Base-by-base conservation (phyloP, 2,113 vertebrate species). In the Gopherus evgoodei region DNA sequence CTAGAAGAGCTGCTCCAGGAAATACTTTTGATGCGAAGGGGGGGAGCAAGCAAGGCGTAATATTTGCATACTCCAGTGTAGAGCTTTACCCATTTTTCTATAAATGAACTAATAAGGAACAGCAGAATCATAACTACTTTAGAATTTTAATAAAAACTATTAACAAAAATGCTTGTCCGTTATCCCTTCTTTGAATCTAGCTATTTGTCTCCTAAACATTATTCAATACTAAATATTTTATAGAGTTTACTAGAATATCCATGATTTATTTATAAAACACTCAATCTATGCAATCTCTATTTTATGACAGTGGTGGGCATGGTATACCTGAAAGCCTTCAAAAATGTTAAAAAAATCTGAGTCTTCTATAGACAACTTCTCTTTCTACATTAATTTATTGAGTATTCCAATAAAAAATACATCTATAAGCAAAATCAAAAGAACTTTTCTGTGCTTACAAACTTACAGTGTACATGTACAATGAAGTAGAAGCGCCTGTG, bases 331-430 rank as follows among this genome's bases (percentile, higher is more conserved):
- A 50, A 50, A 50, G 50, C 50, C 50, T 50, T 11, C 8, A 31
- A 0, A 2, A 78, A 12, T 19, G 3, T 27, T 5, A 50, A 50
- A 50, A 93, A 47, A 0, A 12, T 44, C 5, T 6, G 10, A n/a
- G 56, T 29, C 38, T 31, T 59, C n/a, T 31, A 53, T 35, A 72
- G 49, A 50, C 50, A 50, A 78, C 50, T 5, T 81, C 83, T 29
- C 3, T 86, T 53, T 90, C 27, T 56, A 54, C 17, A 35, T 31
- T 44, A 76, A 42, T 35, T 14, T 50, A 50, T 11, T 19, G 44
- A 88, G 72, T 29, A 11, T 11, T 93, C 90, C 78, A 59, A 13
- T 53, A 76, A 47, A 79, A 79, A 21, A 24, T 25, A 57, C 11
- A 25, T 59, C 12, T 59, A 59, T 59, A 59, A 29, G 24, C 57